Base-by-base conservation (phyloP, 2,113 vertebrate genomes). In the Silurus meridionalis region DNA sequence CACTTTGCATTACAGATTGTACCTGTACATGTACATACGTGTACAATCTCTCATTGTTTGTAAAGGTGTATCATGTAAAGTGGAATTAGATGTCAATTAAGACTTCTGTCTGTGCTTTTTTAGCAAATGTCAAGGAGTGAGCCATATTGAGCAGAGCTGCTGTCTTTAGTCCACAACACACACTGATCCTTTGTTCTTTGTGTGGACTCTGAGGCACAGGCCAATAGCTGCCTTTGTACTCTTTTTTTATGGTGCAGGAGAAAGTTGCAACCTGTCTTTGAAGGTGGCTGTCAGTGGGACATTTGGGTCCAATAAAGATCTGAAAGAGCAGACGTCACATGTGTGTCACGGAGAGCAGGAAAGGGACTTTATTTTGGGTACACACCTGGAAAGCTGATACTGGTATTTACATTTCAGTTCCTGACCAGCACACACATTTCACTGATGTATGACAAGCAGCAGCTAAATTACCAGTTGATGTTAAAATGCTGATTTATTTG, bases 101-200 rank as follows among this genome's bases (percentile, higher is more conserved):
- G 61, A 19, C 55, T 55, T 37, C 37, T 83, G 66, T 50, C 48
- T 86, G n/a, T 72, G 80, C 80, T 58, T 85, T 50, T 82, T 81
- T 78, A 74, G 72, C 75, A 85, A 84, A 72, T 81, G 84, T 75
- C 84, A 82, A 25, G 53, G 10, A 53, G 53, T 74, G 60, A 72
- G 72, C 63, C 46, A 23, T 82, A 63, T 48, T 25, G 19, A n/a
- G 78, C 63, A 77, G 55, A 74, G 48, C 60, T 83, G 58, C 78
- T 63, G 28, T 64, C 25, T 81, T 58, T 46, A 84, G 85, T 37
- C 83, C 21, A n/a, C 74, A 23, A 88, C 87, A 88, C 84, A 90
- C 69, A 88, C 80, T 46, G 23, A 53, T 55, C 61, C 90, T 83
- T 89, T 91, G 90, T 92, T 87, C 90, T 89, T 86, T 89, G 86